Percentiles rank a stretch among this genome's conserved stretches.
phyloP scores from a whole-genome alignment of 2,888 invertebrate species.

The Boloria euphrosyne region DNA sequence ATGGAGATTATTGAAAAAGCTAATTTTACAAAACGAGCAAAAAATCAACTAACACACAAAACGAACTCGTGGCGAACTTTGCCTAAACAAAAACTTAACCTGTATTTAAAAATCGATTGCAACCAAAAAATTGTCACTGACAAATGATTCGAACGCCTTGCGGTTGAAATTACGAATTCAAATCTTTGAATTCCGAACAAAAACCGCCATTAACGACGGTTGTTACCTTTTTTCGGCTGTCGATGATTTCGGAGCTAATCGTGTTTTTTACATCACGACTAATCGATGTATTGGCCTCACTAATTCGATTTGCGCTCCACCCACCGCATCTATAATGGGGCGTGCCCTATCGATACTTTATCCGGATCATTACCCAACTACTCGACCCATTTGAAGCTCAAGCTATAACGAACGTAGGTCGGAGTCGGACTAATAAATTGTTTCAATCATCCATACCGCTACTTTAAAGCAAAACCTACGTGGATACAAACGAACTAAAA shows the following conservation, averaged over 20 bases:
- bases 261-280: conserved; percentile 74
- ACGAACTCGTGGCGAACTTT: conserved; percentile 49
- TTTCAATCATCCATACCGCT: conserved; percentile 22
- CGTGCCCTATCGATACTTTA: conserved; percentile 74
- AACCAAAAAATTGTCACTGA: conserved; percentile 82
- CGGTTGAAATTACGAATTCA: conserved; percentile 81
- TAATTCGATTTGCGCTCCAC: conserved; percentile 80
- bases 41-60: conserved; percentile 37
- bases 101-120: conserved; percentile 83
- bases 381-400: conserved; percentile 41
- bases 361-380: conserved; percentile 55
- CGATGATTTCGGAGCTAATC: conserved; percentile 80
- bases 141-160: conserved; percentile 82
- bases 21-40: conserved; percentile 19
- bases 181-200: conserved; percentile 80
- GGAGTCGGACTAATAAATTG: conserved; percentile 15
- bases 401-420: conserved; percentile 11
- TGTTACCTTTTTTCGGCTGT: conserved; percentile 77
- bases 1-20: too few relatives aligned
- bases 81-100: conserved; percentile 61
- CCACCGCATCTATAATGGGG: conserved; percentile 70
- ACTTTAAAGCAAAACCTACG: conserved; percentile 12
- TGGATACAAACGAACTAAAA: conserved; percentile 3
- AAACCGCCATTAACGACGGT: conserved; percentile 79
- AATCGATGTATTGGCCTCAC: conserved; percentile 77